Evolutionary conservation across 2,888 invertebrate genomes (phyloP).

Genomic region (Pasiphila rectangulata): DNA sequence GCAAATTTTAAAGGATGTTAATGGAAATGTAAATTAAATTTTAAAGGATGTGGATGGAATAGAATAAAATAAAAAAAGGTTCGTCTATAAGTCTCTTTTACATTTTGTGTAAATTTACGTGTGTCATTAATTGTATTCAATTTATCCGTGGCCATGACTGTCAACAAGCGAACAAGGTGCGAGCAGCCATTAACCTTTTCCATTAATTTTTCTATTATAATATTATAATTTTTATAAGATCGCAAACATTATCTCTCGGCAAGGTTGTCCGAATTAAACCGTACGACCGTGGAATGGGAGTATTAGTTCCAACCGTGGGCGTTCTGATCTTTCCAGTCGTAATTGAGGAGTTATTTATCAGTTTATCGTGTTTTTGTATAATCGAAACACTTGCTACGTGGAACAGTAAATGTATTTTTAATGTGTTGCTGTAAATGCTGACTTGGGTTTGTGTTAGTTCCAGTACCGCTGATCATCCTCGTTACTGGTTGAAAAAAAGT

Average conservation of each 20-base stretch:
- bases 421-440: background rate
- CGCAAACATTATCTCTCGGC: constrained; percentile 17
- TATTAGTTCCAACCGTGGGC: constrained; percentile 28
- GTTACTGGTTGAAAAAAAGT: no score
- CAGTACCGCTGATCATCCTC: no score
- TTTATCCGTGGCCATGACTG: background rate
- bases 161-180: constrained; percentile 7
- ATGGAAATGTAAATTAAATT: no score
- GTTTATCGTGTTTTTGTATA: constrained; percentile 10
- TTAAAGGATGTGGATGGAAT: no score
- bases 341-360: constrained; percentile 24
- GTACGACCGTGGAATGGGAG: constrained; percentile 30
- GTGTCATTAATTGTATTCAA: background rate
- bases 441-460: no score
- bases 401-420: no score
- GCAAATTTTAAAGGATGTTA: no score
- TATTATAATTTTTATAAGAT: constrained; percentile 11
- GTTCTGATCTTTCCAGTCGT: constrained; percentile 25
- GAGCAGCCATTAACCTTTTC: constrained; percentile 16
- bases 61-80: no score
- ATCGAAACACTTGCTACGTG: constrained; percentile 21
- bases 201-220: constrained; percentile 8
- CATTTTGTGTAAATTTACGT: background rate
- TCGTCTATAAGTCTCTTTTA: no score
- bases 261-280: constrained; percentile 31